Evolutionary conservation across 2,113 vertebrate genomes (phyloP).

Genomic region (Pangasianodon gigas): DNA sequence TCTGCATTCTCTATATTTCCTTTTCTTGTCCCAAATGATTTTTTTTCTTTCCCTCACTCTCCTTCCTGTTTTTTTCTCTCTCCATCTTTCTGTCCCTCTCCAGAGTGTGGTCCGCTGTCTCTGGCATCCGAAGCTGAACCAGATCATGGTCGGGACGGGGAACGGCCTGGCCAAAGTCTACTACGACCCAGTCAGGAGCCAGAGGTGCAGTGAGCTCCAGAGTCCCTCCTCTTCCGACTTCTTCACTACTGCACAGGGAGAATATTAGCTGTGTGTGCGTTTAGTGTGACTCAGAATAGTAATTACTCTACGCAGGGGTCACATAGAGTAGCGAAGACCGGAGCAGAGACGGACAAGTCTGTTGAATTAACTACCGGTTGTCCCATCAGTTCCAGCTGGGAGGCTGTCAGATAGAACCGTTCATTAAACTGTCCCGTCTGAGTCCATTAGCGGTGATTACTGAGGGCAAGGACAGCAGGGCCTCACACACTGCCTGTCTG

Average conservation of each 20-base stretch:
- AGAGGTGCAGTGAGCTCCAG: slow-evolving; percentile 78
- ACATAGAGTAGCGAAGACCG: not conserved
- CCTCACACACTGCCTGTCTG: not conserved
- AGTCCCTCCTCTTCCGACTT: not conserved
- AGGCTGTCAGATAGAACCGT: slow-evolving; percentile 2
- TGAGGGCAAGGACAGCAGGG: not conserved
- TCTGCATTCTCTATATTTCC: not conserved
- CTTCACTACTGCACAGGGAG: not conserved
- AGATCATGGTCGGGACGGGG: slow-evolving; percentile 94
- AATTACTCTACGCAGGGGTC: slow-evolving; percentile 3
- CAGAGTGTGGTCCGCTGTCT: slow-evolving; percentile 95
- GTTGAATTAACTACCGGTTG: slow-evolving; percentile 1
- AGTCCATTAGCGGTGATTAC: slow-evolving; percentile 31
- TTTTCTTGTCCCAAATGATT: slow-evolving; percentile 16
- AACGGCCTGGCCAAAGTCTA: slow-evolving; percentile 94
- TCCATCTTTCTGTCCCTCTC: slow-evolving; percentile 42
- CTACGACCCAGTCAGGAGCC: slow-evolving; percentile 93
- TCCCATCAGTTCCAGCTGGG: slow-evolving; percentile 18
- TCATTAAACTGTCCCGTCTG: slow-evolving; percentile 17
- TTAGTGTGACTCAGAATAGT: not conserved
- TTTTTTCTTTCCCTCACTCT: not conserved
- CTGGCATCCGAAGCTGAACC: slow-evolving; percentile 98
- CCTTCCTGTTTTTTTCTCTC: not conserved
- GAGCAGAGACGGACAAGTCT: not conserved
- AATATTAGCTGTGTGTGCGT: not conserved